These are phyloP conservation scores for Acanthornis magna DNA, from an alignment of 2,797 vertebrate species.

Conservation along the genomic window DNA sequence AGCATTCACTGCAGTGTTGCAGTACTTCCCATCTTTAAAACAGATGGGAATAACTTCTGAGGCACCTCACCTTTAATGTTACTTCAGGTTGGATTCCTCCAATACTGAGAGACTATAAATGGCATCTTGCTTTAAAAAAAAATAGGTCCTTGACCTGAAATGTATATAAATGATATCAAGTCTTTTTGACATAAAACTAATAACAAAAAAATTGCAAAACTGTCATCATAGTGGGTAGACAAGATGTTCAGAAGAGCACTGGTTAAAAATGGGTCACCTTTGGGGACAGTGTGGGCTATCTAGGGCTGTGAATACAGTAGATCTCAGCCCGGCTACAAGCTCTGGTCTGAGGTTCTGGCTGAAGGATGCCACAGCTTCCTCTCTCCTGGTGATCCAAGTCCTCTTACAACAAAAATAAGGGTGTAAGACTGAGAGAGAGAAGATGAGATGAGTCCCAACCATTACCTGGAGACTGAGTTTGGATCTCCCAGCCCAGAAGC, in stretches of 20 bases:
- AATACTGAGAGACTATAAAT: neutral
- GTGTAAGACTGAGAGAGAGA: neutral
- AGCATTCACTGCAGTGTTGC: neutral
- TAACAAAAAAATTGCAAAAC: neutral
- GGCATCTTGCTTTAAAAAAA: neutral
- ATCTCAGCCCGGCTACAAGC: neutral
- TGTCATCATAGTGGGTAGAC: neutral
- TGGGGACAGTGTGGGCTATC: neutral
- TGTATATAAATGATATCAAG: neutral
- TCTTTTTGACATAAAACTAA: neutral
- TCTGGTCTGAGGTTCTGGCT: neutral
- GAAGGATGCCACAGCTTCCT: neutral
- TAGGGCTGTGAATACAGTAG: neutral
- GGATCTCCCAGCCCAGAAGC: neutral
- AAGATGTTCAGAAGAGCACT: neutral
- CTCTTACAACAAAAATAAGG: neutral
- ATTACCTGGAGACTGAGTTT: neutral
- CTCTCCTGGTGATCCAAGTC: neutral
- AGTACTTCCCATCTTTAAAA: neutral
- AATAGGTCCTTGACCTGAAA: neutral
- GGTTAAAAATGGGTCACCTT: neutral
- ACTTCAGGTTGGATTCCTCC: neutral
- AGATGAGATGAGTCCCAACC: rapidly evolving
- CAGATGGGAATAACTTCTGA: neutral
- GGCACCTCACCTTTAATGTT: neutral